phyloP scores from a whole-genome alignment of 2,113 vertebrate genomes.

The Tetrax tetrax region DNA sequence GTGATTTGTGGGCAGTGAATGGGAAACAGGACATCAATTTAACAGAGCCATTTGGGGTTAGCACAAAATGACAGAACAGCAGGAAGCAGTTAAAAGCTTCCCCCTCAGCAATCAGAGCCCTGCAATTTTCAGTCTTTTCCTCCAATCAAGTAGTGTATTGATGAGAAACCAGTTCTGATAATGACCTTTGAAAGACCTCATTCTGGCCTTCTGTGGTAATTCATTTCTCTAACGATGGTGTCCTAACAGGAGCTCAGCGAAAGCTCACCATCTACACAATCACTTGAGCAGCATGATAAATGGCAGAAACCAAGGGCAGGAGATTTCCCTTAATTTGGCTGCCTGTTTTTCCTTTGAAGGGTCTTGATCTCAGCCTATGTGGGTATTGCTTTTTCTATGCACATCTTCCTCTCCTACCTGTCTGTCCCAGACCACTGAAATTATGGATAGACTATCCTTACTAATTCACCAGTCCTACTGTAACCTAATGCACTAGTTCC shows the following conservation, averaged over 20 bases:
- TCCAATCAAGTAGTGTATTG: slow-evolving; percentile 62
- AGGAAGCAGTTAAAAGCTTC: slow-evolving; percentile 69
- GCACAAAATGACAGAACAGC: slow-evolving; percentile 65
- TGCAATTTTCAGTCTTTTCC: slow-evolving; percentile 62
- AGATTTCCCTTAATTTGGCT: neutral
- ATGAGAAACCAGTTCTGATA: slow-evolving; percentile 60
- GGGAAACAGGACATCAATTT: slow-evolving; percentile 73
- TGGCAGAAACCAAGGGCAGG: neutral
- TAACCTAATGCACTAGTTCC: neutral
- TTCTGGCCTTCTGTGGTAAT: slow-evolving; percentile 28
- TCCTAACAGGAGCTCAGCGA: slow-evolving; percentile 16
- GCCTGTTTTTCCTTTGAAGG: neutral
- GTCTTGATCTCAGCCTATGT: neutral
- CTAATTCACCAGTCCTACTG: slow-evolving; percentile 25
- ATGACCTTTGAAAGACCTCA: slow-evolving; percentile 60
- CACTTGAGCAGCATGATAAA: slow-evolving; percentile 6
- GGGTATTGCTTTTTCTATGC: neutral
- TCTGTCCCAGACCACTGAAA: neutral
- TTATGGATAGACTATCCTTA: slow-evolving; percentile 23
- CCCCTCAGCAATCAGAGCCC: slow-evolving; percentile 55
- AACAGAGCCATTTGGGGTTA: slow-evolving; percentile 56
- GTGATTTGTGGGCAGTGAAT: slow-evolving; percentile 66
- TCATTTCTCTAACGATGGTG: slow-evolving; percentile 44
- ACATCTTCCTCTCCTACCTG: neutral
- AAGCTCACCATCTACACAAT: neutral